phyloP scores from a whole-genome alignment of 2,888 invertebrate species.

The Drosophila anceps region DNA sequence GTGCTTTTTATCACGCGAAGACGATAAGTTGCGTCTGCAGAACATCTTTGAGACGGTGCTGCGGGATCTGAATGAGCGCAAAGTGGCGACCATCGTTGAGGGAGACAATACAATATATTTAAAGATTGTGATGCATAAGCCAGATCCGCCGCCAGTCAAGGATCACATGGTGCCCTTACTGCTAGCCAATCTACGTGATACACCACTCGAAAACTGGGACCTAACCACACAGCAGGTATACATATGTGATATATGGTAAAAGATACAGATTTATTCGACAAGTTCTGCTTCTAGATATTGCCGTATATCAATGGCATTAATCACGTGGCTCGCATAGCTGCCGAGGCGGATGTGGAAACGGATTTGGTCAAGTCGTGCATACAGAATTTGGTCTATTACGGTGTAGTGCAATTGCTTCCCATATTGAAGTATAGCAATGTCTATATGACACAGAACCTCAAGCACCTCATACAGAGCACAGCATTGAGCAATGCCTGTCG shows the following conservation, averaged over 20 bases:
- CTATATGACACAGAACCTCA: conserved; percentile 92
- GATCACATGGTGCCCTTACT: conserved; percentile 97
- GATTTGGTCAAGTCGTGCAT: conserved; percentile 97
- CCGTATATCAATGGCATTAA: conserved; percentile 97
- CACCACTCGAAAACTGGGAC: conserved; percentile 93
- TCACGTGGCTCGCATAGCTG: conserved; percentile 95
- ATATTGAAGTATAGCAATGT: conserved; percentile 94
- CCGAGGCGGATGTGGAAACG: conserved; percentile 96
- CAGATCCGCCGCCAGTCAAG: conserved; percentile 92
- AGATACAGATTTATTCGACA: neutral
- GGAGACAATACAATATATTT: conserved; percentile 95
- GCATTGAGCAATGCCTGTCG: conserved; percentile 91
- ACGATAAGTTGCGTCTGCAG: conserved; percentile 89
- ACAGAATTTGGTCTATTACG: conserved; percentile 94
- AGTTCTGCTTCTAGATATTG: conserved; percentile 83
- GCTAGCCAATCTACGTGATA: conserved; percentile 88
- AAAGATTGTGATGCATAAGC: conserved; percentile 93
- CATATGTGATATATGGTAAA: neutral
- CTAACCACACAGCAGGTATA: conserved; percentile 95
- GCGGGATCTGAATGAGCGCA: conserved; percentile 92
- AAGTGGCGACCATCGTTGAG: conserved; percentile 92
- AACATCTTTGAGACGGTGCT: conserved; percentile 92
- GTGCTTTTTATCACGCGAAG: conserved; percentile 91
- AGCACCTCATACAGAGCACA: conserved; percentile 88
- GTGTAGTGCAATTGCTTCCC: conserved; percentile 90